Conservation (phyloP, 2,797 vertebrate species). For the Ambastaia sidthimunki region DNA sequence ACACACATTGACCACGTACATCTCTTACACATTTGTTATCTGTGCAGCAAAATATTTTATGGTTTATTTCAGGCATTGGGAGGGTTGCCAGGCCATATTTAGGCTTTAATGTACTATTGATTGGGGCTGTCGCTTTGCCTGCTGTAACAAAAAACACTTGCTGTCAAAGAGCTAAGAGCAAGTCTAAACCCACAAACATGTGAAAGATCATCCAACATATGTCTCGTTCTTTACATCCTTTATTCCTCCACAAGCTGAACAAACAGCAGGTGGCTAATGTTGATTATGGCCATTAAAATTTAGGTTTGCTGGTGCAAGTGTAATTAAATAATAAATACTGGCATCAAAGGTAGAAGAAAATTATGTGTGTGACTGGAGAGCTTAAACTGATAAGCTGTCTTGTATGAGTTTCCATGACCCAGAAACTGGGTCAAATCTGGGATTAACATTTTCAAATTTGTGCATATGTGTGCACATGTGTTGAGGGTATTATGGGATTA, state of each 20-base stretch:
- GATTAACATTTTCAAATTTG: constrained; percentile 54
- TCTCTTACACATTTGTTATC: neutral
- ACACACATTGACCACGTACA: constrained; percentile 51
- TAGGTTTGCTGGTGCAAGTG: neutral
- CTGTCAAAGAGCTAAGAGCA: neutral
- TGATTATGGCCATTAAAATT: neutral
- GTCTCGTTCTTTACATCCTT: neutral
- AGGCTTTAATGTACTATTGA: constrained; percentile 36
- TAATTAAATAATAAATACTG: constrained; percentile 12
- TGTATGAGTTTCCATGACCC: constrained; percentile 21
- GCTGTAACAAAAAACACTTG: constrained; percentile 26
- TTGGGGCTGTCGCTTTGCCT: constrained; percentile 41
- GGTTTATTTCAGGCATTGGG: neutral
- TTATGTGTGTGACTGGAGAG: constrained; percentile 11
- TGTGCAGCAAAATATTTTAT: neutral
- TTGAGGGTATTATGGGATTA: constrained; percentile 37
- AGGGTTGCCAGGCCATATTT: neutral
- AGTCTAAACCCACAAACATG: constrained; percentile 1
- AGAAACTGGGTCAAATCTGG: constrained; percentile 36
- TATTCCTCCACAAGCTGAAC: neutral
- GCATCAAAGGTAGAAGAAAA: neutral
- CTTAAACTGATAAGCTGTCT: constrained; percentile 21
- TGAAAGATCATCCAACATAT: neutral
- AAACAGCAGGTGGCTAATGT: neutral
- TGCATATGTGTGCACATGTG: constrained; percentile 24